Evolutionary conservation across 2,113 vertebrate genomes (phyloP).

Genomic region (Daboia siamensis): DNA sequence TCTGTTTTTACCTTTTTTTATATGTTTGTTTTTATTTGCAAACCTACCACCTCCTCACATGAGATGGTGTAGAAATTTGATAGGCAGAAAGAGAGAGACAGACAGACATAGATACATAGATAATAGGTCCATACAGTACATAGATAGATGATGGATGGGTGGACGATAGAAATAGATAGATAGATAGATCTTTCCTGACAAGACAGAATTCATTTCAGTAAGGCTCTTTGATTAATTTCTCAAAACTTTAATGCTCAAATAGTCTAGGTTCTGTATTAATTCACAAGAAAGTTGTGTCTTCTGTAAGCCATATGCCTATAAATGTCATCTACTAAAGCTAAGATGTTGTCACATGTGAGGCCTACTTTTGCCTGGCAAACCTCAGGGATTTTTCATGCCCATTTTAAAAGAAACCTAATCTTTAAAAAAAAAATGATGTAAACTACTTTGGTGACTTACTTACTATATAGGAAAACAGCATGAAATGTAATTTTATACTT

Average conservation of each 20-base stretch:
- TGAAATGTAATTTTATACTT: neutral
- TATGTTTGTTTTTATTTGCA: neutral
- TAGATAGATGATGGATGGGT: too few species aligned
- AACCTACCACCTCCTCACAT: neutral
- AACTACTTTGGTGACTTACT: neutral
- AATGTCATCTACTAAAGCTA: neutral
- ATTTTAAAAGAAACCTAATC: neutral
- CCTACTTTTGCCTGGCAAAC: neutral
- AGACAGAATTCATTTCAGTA: neutral
- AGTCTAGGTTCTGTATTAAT: neutral
- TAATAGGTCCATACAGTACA: too few species aligned
- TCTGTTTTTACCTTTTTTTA: neutral
- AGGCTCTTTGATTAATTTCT: neutral
- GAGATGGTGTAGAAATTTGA: neutral
- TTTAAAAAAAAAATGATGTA: neutral
- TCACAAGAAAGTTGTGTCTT: neutral
- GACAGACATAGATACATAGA: too few species aligned
- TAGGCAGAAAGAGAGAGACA: neutral
- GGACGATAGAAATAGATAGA: too few species aligned
- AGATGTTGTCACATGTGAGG: neutral
- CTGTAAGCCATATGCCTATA: neutral
- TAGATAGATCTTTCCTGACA: neutral
- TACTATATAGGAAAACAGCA: neutral
- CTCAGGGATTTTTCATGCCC: neutral
- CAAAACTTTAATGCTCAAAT: neutral